A percentile compares a stretch with the other conserved stretches of the same genome.
Conservation (phyloP, 2,797 vertebrate species). For the Sebastes baramenuke region DNA sequence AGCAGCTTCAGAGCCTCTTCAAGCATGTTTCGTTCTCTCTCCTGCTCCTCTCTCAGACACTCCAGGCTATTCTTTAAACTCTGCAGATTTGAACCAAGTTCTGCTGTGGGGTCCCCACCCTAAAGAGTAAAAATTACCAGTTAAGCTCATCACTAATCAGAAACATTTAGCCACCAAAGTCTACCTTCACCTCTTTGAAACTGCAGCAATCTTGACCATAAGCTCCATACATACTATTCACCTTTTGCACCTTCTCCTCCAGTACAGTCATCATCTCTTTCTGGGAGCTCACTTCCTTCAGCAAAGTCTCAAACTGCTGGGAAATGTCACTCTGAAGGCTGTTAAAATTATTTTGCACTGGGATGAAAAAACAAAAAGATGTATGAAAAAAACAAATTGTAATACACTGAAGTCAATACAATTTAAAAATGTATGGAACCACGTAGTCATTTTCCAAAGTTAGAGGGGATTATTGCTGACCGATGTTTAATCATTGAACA, state of each 20-base stretch:
- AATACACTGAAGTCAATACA: neutral
- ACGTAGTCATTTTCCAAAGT: neutral
- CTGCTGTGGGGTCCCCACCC: conserved; percentile 56
- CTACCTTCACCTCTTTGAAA: neutral
- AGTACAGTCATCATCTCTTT: conserved; percentile 66
- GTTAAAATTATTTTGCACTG: conserved; percentile 75
- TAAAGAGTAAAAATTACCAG: conserved; percentile 40
- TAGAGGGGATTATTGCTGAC: neutral
- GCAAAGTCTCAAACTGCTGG: conserved; percentile 69
- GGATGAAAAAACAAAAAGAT: conserved; percentile 21
- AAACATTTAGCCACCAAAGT: neutral
- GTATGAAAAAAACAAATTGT: neutral
- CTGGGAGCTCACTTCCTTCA: conserved; percentile 67
- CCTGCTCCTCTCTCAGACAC: conserved; percentile 70
- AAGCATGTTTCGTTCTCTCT: conserved; percentile 65
- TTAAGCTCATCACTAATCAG: neutral
- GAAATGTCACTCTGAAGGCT: conserved; percentile 69
- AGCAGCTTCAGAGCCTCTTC: conserved; percentile 76
- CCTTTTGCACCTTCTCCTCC: conserved; percentile 75
- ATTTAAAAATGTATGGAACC: neutral
- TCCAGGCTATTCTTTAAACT: conserved; percentile 70
- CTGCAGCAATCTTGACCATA: neutral
- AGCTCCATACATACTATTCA: conserved; percentile 32
- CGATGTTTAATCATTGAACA: neutral
- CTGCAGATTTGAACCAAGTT: conserved; percentile 67